Base-by-base conservation (phyloP, 2,888 invertebrate genomes). In the Spicauda simplicius region DNA sequence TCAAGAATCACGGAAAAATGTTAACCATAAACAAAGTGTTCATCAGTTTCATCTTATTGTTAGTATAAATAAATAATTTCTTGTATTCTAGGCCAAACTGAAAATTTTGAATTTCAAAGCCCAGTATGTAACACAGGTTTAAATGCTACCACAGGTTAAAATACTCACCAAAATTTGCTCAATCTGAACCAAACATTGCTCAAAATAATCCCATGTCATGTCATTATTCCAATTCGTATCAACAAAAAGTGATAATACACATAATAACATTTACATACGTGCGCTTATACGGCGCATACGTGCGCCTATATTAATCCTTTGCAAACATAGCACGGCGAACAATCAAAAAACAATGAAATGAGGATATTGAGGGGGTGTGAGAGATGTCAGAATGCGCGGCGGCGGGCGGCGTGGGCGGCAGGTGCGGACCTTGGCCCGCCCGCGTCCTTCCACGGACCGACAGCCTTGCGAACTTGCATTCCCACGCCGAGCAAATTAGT, bases 401-500 rank as follows among this genome's bases (percentile, higher is more conserved):
- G 61, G 62, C 70, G 70, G 71, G 73, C 71, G 70, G 75, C 82
- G 77, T 74, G 75, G 77, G 79, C 70, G 81, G 84, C 79, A 81
- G 83, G 82, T 81, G 81, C 73, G 74, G 83, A 83, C 86, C 86
- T 85, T 84, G 87, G 84, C 85, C 83, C 83, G 76, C 82, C 80
- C 80, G 83, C 82, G 84, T 85, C 88, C 89, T 86, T 83, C 83
- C 81, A 16, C 82, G 78, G 81, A 74, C 78, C 84, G 83, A 30
- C 80, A 87, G 83, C 88, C 90, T 87, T 87, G 87, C 77, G 18
- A 18, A 53, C 63, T 33, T 16, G 37, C 60, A 52, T 16, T 25
- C 58, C 48, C 58, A 16, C 16, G 45, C 58, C 58, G 3, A 20
- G 25, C 58, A 57, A 12, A 14, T 41, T 41, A 41, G 14, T 41